Base-by-base conservation (phyloP, 2,113 vertebrate genomes). In the Nycticryphes semicollaris region DNA sequence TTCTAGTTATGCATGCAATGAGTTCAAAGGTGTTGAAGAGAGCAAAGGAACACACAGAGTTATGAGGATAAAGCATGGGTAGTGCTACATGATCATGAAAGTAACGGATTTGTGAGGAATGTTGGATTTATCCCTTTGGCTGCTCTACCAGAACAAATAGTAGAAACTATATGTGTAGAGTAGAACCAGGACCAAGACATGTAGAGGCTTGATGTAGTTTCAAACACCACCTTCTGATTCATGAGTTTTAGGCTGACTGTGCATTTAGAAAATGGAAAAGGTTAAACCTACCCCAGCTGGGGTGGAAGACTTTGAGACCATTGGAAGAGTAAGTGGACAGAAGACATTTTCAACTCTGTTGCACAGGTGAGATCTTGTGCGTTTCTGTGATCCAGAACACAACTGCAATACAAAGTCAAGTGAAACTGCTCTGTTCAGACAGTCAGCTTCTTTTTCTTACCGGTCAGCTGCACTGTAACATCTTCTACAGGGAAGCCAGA, bases 401-500 rank as follows among this genome's bases (percentile, higher is more conserved):
- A 64, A 73, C 35, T 89, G 41, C 43, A 69, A 28, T 17, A 66
- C 8, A 64, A 94, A 85, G 15, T 12, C 57, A 90, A 73, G 47
- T 41, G 77, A 93, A 57, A 78, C 10, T 53, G 13, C 28, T 80
- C 11, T 50, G 45, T 39, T 39, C 39, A 79, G 48, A 79, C 8
- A 64, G 28, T 47, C 43, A 54, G 33, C 21, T 81, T 82, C 57
- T 90, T 84, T 84, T 63, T 21, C 54, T 94, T 88, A 77, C 67
- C 41, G 54, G 28, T 85, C 30, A 66, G n/a, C 56, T 90, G 33
- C 45, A 84, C 13, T 87, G 22, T 27, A 90, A 70, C 4, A 63
- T 94, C 81, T 86, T 90, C 66, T 84, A 90, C 37, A 80, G 23
- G 23, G n/a, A 93, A 80, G 63, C 37, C 63, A 94, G 74, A 84